Percentiles rank a stretch among this genome's conserved stretches.
These are phyloP conservation scores for Melanitta fusca DNA, from an alignment of 2,797 vertebrate species.

Conservation along the genomic window DNA sequence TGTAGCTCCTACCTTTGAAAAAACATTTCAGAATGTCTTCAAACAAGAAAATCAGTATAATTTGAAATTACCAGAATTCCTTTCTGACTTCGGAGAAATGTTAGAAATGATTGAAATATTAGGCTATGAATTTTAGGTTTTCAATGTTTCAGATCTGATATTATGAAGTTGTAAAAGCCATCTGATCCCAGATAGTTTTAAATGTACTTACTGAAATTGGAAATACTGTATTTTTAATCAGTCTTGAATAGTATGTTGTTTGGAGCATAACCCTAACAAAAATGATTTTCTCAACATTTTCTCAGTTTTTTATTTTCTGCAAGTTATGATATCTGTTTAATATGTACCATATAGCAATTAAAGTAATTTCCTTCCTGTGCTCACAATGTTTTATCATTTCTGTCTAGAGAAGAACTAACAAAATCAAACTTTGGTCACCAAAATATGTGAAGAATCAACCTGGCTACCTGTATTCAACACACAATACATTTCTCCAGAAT, in stretches of 20 bases:
- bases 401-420: neutral
- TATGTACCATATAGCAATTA: neutral
- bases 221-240: neutral
- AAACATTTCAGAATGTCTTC: neutral
- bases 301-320: neutral
- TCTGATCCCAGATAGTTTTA: neutral
- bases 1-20: neutral
- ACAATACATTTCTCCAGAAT: neutral
- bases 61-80: neutral
- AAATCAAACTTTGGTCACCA: neutral
- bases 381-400: neutral
- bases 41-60: neutral
- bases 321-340: neutral
- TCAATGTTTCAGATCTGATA: neutral
- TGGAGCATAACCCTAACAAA: neutral
- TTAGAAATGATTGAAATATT: neutral
- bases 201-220: neutral
- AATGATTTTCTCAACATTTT: neutral
- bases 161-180: neutral
- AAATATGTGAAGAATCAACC: neutral
- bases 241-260: neutral
- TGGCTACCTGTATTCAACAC: neutral
- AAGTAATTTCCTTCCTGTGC: neutral
- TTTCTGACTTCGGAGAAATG: neutral
- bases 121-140: neutral